These are phyloP conservation scores for Bothrops jararaca DNA, from an alignment of 2,113 vertebrate species.

Conservation along the genomic window DNA sequence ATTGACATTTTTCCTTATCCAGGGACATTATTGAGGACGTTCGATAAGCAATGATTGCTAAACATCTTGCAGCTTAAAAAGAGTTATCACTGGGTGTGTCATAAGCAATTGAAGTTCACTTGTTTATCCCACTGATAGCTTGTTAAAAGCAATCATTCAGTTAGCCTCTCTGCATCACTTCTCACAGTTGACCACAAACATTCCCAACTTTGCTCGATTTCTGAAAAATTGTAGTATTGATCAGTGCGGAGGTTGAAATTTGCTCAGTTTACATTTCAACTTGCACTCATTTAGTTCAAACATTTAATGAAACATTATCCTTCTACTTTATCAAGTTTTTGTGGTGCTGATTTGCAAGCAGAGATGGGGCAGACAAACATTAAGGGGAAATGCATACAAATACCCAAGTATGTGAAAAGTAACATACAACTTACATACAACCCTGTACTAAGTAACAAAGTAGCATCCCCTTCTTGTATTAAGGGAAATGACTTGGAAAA, in stretches of 20 bases:
- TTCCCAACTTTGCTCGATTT: neutral
- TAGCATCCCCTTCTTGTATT: neutral
- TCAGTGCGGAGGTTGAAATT: neutral
- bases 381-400: neutral
- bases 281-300: neutral
- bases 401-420: neutral
- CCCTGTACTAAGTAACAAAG: neutral
- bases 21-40: neutral
- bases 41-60: neutral
- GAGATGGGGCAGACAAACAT: neutral
- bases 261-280: neutral
- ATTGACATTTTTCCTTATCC: neutral
- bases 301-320: neutral
- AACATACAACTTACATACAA: neutral
- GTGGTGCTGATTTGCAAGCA: neutral
- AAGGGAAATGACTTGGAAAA: neutral
- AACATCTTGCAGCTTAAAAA: neutral
- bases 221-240: neutral
- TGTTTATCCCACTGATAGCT: neutral
- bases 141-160: constrained; percentile 11
- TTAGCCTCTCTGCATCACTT: neutral
- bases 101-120: neutral
- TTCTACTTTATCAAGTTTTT: neutral
- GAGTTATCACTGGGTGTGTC: neutral
- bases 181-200: neutral